Evolutionary conservation across 2,797 vertebrate species (phyloP).

Genomic region (Brachyrhaphis roseni): DNA sequence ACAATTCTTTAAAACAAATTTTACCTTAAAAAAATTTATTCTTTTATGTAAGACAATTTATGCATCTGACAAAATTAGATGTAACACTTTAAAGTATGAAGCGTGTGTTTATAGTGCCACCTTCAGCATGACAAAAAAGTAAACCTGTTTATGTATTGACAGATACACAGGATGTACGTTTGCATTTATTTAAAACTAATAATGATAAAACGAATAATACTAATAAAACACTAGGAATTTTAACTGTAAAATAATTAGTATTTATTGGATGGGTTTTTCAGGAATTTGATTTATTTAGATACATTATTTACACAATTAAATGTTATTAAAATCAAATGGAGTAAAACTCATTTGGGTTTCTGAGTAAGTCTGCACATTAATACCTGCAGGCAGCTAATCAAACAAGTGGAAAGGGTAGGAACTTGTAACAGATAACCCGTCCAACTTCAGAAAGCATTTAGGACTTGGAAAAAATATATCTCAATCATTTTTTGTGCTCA

Average conservation of each 20-base stretch:
- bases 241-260: background rate
- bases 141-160: background rate
- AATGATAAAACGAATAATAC: background rate
- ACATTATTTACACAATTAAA: background rate
- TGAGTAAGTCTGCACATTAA: background rate
- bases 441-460: background rate
- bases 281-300: background rate
- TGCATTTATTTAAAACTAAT: background rate
- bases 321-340: background rate
- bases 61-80: background rate
- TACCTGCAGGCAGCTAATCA: background rate
- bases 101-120: background rate
- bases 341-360: background rate
- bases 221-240: background rate
- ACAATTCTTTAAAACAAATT: background rate
- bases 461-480: background rate
- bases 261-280: background rate
- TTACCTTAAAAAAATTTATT: background rate
- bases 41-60: background rate
- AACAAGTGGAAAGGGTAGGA: too few relatives aligned
- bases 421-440: background rate
- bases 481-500: background rate
- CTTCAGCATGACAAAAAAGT: background rate
- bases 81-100: background rate
- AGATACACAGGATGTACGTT: background rate